A percentile compares a stretch with the other conserved stretches of the same genome.
Conservation (phyloP, 2,888 invertebrate species). For the Carpatolechia fugitivella region DNA sequence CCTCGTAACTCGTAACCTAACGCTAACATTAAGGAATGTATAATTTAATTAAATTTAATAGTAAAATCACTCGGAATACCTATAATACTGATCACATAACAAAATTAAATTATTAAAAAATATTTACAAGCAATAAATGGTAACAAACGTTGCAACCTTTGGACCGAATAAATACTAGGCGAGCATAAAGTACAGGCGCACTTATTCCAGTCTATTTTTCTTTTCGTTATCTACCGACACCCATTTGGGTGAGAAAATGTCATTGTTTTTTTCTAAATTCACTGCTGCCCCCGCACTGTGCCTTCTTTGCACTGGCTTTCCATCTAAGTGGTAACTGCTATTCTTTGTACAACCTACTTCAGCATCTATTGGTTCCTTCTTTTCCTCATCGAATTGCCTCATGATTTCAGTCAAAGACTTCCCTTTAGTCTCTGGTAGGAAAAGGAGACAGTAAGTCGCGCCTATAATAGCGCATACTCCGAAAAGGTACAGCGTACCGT, state of each 20-base stretch:
- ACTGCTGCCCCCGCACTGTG: conserved; percentile 66
- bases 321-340: conserved; percentile 36
- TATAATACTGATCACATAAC: conserved; percentile 66
- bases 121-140: conserved; percentile 22
- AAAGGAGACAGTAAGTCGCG: conserved; percentile 78
- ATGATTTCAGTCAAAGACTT: conserved; percentile 84
- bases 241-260: conserved; percentile 45
- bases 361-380: conserved; percentile 51
- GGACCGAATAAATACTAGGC: conserved; percentile 35
- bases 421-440: conserved; percentile 85
- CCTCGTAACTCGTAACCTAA: conserved; percentile 37
- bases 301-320: conserved; percentile 57
- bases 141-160: conserved; percentile 24
- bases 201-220: conserved; percentile 18
- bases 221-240: conserved; percentile 43
- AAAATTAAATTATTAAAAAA: conserved; percentile 10
- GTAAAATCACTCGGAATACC: conserved; percentile 32
- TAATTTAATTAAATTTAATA: conserved; percentile 21
- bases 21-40: conserved; percentile 46
- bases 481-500: conserved; percentile 83
- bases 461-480: conserved; percentile 79
- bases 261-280: conserved; percentile 61
- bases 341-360: conserved; percentile 48
- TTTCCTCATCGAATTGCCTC: conserved; percentile 76
- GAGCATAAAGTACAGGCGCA: conserved; percentile 24